Base-by-base conservation (phyloP, 2,888 invertebrate species). In the Leptinotarsa rubiginosa region DNA sequence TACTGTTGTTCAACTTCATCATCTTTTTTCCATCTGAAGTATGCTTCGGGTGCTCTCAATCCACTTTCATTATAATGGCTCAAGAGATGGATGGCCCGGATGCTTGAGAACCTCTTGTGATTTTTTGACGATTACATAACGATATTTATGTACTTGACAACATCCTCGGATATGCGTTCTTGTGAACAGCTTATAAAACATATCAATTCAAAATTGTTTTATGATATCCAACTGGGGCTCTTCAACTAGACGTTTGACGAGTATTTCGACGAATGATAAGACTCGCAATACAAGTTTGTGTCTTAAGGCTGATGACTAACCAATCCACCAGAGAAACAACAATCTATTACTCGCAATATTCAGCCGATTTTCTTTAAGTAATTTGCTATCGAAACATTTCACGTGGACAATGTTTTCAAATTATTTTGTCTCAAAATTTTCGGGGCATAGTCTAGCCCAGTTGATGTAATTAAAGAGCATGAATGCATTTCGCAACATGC, bases 101-200 rank as follows among this genome's bases (percentile, higher is more conserved):
- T 62, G 62, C 62, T 31, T 62, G 4, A 62, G n/a, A 62, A 62
- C 31, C 62, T 41, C 41, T 31, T 41, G 10, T 62, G 31, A 62
- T n/a, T 31, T 31, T 62, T 62, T 31, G 18, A 62, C 62, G 62
- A 62, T 62, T 62, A 62, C n/a, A n/a, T 13, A 41, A 41, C 31
- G 31, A 62, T 62, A 13, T 62, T 62, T 62, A 62, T 41, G 62
- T 62, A 62, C 41, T 62, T 62, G 62, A 62, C n/a, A 62, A 62
- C 15, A 62, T 62, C 62, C 3, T 62, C 41, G 31, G 62, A 62
- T 20, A 41, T 31, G 62, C 12, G 62, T 62, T 62, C 62, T 62
- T 18, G 41, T 62, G 62, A 62, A 62, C 62, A 62, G 62, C 62
- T n/a, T n/a, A 62, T 62, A 2, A 10, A 2, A 62, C 25, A 62